A percentile compares a stretch with the other conserved stretches of the same genome.
Evolutionary conservation across 2,113 vertebrate species (phyloP).

Genomic region (Xyliphius kryptos): DNA sequence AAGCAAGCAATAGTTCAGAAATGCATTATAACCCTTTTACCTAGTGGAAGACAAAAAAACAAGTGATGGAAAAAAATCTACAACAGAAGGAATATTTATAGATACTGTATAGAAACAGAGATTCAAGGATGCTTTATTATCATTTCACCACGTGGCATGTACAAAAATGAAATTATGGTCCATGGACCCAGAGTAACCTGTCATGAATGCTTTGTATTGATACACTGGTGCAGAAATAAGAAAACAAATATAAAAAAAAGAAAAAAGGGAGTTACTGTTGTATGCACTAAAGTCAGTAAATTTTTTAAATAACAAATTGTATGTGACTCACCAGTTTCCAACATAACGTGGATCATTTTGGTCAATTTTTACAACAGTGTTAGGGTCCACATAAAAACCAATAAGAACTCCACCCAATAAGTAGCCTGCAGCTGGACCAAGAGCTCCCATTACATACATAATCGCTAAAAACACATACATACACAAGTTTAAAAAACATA

Average conservation of each 20-base stretch:
- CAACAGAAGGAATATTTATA: no score
- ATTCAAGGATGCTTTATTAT: no score
- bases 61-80: no score
- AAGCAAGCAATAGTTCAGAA: not conserved
- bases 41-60: not conserved
- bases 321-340: constrained; percentile 86
- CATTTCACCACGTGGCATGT: no score
- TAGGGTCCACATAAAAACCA: constrained; percentile 93
- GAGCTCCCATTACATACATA: constrained; percentile 98
- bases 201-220: no score
- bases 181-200: no score
- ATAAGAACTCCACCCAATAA: constrained; percentile 94
- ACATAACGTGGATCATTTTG: constrained; percentile 96
- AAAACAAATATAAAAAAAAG: not conserved
- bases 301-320: not conserved
- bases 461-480: constrained; percentile 66
- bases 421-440: constrained; percentile 93
- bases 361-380: constrained; percentile 79
- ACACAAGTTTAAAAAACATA: constrained; percentile 12
- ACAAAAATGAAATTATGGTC: no score
- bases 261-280: no score
- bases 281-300: not conserved
- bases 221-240: no score
- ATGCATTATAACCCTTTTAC: not conserved
- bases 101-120: no score